A percentile compares a stretch with the other conserved stretches of the same genome.
phyloP scores from a whole-genome alignment of 1,140 invertebrate species.

The Hyles euphorbiae region DNA sequence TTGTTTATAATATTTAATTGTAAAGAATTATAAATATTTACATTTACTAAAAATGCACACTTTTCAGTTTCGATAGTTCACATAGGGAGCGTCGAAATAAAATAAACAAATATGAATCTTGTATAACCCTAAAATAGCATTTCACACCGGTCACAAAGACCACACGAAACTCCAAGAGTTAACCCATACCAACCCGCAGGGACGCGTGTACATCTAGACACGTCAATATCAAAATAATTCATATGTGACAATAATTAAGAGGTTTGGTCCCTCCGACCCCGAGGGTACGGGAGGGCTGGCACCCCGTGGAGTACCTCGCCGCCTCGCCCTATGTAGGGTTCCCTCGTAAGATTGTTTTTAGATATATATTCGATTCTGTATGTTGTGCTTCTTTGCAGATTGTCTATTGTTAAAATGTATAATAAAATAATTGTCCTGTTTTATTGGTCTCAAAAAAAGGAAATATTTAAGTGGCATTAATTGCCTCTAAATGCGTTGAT shows the following conservation, averaged over 20 bases:
- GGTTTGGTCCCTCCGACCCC: conserved; percentile 43
- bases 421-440: too few relatives aligned
- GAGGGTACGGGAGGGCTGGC: conserved; percentile 29
- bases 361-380: neutral
- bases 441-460: too few relatives aligned
- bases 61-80: too few relatives aligned
- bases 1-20: too few relatives aligned
- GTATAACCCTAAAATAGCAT: neutral
- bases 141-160: conserved; percentile 12
- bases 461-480: too few relatives aligned
- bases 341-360: conserved; percentile 7
- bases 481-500: too few relatives aligned
- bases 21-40: too few relatives aligned
- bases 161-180: conserved; percentile 22
- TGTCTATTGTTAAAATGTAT: too few relatives aligned
- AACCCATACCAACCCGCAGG: conserved; percentile 36
- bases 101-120: too few relatives aligned
- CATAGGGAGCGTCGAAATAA: too few relatives aligned
- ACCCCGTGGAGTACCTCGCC: conserved; percentile 24
- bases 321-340: conserved; percentile 23
- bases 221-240: conserved; percentile 71
- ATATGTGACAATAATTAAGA: conserved; percentile 74
- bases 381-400: too few relatives aligned
- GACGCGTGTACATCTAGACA: conserved; percentile 37
- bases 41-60: too few relatives aligned